A percentile compares a stretch with the other conserved stretches of the same genome.
phyloP scores from a whole-genome alignment of 2,888 invertebrate species.

The Polydrusus pterygomalis region DNA sequence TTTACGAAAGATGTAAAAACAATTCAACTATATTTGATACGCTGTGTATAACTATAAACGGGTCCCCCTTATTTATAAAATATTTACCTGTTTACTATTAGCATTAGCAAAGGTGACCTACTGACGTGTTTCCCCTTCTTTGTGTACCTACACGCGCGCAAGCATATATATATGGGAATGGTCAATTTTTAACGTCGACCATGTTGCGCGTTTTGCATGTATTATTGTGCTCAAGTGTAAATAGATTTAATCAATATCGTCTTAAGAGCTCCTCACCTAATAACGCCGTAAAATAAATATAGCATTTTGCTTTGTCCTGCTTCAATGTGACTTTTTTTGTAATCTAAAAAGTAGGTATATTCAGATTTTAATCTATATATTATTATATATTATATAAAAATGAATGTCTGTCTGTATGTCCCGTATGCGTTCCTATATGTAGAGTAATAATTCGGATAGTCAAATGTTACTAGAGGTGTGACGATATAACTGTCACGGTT shows the following conservation, averaged over 20 bases:
- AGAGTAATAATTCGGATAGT: too few relatives aligned
- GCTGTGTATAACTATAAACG: slow-evolving; percentile 1
- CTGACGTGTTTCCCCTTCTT: slow-evolving; percentile 30
- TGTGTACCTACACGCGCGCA: neutral
- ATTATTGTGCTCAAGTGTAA: neutral
- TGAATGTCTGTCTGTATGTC: too few relatives aligned
- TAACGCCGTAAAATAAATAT: neutral
- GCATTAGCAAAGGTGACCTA: slow-evolving; percentile 32
- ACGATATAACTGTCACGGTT: too few relatives aligned
- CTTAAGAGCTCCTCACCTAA: slow-evolving; percentile 2
- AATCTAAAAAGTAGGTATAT: too few relatives aligned
- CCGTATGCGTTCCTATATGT: too few relatives aligned
- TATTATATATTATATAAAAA: too few relatives aligned
- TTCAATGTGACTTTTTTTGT: too few relatives aligned
- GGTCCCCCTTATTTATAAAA: slow-evolving; percentile 15
- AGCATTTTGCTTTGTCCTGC: too few relatives aligned
- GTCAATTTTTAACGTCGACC: slow-evolving; percentile 12
- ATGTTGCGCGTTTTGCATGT: neutral
- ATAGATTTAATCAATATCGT: slow-evolving; percentile 15
- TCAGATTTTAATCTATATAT: too few relatives aligned
- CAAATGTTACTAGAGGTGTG: too few relatives aligned
- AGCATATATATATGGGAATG: slow-evolving; percentile 17
- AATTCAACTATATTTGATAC: slow-evolving; percentile 6
- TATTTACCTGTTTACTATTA: slow-evolving; percentile 20
- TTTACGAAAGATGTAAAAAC: too few relatives aligned